These are phyloP conservation scores for Scleropages formosus DNA, from an alignment of 2,797 vertebrate genomes.

Conservation along the genomic window DNA sequence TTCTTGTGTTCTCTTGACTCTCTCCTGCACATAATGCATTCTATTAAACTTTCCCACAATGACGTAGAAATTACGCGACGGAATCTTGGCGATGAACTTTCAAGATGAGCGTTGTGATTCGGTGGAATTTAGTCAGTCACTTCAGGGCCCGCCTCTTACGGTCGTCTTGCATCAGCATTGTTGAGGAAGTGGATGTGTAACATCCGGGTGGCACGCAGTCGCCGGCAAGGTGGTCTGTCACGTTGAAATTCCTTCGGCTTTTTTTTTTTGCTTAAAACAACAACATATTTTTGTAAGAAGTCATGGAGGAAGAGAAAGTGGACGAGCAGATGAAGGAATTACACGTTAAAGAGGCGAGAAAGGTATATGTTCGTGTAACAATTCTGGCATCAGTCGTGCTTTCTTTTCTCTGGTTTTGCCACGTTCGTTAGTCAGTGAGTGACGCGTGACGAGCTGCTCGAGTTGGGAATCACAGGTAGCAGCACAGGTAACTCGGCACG, in stretches of 20 bases:
- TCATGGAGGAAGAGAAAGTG: conserved; percentile 62
- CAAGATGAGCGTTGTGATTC: background rate
- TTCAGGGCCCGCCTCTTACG: background rate
- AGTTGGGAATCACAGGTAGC: no score
- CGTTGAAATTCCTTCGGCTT: background rate
- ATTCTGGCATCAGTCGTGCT: no score
- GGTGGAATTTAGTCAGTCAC: conserved; percentile 35
- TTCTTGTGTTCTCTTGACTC: no score
- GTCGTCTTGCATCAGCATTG: conserved; percentile 49
- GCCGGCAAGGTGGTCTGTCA: conserved; percentile 11
- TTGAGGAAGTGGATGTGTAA: background rate
- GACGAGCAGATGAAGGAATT: conserved; percentile 64
- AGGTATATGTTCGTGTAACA: conserved; percentile 52
- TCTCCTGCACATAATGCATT: no score
- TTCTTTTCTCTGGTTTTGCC: no score
- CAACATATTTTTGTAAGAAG: background rate
- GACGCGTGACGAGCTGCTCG: no score
- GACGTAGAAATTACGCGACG: conserved; percentile 9
- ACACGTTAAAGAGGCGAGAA: conserved; percentile 57
- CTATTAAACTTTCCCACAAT: no score
- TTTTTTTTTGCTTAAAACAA: background rate
- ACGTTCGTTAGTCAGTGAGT: no score
- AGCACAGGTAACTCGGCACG: no score
- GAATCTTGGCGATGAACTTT: background rate
- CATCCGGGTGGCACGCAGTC: conserved; percentile 37